These are phyloP conservation scores for Semaprochilodus insignis DNA, from an alignment of 2,797 vertebrate species.

Conservation along the genomic window DNA sequence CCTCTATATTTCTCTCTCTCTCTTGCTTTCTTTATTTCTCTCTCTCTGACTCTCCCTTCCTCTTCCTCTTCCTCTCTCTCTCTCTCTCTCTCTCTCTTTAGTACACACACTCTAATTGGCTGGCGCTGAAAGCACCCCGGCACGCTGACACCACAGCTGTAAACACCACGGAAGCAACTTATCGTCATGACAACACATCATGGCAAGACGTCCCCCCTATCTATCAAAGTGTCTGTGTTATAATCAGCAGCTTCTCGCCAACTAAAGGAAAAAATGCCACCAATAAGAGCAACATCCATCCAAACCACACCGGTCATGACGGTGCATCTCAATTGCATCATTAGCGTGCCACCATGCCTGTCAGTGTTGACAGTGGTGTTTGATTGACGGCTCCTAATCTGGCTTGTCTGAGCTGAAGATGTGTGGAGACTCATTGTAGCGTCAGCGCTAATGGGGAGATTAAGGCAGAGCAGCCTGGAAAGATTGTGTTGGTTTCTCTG, in stretches of 20 bases:
- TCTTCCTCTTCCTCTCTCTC: not conserved
- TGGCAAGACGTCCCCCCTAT: slow-evolving; percentile 51
- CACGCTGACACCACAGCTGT: slow-evolving; percentile 26
- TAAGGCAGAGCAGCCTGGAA: slow-evolving; percentile 54
- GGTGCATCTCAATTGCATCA: slow-evolving; percentile 35
- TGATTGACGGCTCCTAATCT: slow-evolving; percentile 59
- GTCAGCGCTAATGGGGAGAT: slow-evolving; percentile 71
- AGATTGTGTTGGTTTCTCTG: slow-evolving; percentile 28
- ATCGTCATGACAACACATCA: slow-evolving; percentile 56
- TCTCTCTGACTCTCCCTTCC: not conserved
- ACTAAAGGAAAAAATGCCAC: not conserved
- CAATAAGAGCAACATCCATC: slow-evolving; percentile 42
- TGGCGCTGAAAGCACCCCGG: slow-evolving; percentile 54
- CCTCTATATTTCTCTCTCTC: too few relatives aligned
- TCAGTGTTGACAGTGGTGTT: slow-evolving; percentile 8
- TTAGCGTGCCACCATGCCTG: slow-evolving; percentile 28
- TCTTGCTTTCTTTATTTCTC: not conserved
- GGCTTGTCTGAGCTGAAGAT: slow-evolving; percentile 48
- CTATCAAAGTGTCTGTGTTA: slow-evolving; percentile 30
- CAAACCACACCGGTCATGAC: slow-evolving; percentile 4
- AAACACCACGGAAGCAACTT: slow-evolving; percentile 43
- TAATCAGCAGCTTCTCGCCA: slow-evolving; percentile 31
- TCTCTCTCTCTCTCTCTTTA: not conserved
- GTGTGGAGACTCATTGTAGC: slow-evolving; percentile 54
- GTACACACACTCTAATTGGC: slow-evolving; percentile 60